A percentile compares a stretch with the other conserved stretches of the same genome.
These are phyloP conservation scores for Dolichotis patagonum DNA, from an alignment of 2,113 vertebrate genomes.

Conservation along the genomic window DNA sequence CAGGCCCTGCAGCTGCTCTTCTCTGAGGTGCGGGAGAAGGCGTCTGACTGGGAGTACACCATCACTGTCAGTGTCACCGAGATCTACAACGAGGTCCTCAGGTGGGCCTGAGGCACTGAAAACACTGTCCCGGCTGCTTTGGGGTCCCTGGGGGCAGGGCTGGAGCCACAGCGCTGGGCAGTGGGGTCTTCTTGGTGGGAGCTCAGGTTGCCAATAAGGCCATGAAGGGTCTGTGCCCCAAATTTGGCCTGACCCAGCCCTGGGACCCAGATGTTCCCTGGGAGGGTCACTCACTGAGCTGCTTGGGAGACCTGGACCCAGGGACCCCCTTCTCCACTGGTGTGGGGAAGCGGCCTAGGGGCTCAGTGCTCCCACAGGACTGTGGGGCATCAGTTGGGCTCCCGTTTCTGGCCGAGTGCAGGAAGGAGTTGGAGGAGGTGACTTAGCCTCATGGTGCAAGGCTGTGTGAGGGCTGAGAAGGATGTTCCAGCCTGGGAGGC, in stretches of 20 bases:
- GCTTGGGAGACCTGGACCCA: not conserved
- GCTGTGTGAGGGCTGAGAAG: not conserved
- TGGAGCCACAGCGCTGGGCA: not conserved
- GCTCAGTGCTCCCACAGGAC: not conserved
- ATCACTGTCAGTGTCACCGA: conserved; percentile 95
- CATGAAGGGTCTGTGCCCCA: not conserved
- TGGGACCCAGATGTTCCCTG: not conserved
- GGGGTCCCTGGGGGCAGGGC: not conserved
- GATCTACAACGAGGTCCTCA: conserved; percentile 97
- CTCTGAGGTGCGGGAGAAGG: conserved; percentile 92
- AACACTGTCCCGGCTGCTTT: too few species aligned
- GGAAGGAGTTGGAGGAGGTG: not conserved
- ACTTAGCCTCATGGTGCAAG: not conserved
- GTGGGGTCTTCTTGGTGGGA: not conserved
- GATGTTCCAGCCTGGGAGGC: not conserved
- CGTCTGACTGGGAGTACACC: conserved; percentile 92
- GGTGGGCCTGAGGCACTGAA: conserved; percentile 77
- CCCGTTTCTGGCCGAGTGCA: not conserved
- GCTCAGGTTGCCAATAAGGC: not conserved
- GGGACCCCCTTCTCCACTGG: not conserved
- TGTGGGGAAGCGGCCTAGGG: not conserved
- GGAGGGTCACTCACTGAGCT: not conserved
- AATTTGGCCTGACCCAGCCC: not conserved
- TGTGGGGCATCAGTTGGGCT: not conserved
- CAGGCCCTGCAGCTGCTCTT: conserved; percentile 95